phyloP scores from a whole-genome alignment of 2,888 invertebrate genomes.

The Andrena camellia region DNA sequence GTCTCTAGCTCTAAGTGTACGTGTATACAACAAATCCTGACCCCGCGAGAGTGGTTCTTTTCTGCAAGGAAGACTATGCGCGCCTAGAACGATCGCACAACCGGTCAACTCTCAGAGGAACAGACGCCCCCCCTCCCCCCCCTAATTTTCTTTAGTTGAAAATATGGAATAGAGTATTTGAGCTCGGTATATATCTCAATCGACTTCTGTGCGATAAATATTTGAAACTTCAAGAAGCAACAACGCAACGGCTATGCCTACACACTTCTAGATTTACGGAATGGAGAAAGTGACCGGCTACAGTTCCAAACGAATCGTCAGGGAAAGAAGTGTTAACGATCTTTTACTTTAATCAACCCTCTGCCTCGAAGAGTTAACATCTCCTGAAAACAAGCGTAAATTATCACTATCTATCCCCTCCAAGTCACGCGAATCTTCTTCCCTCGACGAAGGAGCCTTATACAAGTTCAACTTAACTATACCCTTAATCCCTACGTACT shows the following conservation, averaged over 20 bases:
- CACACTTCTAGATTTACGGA: background rate
- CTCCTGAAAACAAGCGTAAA: constrained; percentile 30
- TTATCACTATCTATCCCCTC: constrained; percentile 13
- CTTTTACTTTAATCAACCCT: background rate
- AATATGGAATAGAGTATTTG: constrained; percentile 2
- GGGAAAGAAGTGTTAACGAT: background rate
- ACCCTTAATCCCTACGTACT: constrained; percentile 65
- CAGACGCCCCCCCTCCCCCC: too few species aligned
- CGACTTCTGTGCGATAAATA: background rate
- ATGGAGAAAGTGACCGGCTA: background rate
- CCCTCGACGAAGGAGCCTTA: constrained; percentile 29
- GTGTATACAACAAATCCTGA: constrained; percentile 13
- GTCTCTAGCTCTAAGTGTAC: constrained; percentile 1
- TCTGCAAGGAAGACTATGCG: constrained; percentile 38
- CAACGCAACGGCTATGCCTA: background rate
- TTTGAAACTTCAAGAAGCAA: background rate
- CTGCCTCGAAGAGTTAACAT: constrained; percentile 32
- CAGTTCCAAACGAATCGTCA: background rate
- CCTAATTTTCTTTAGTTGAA: background rate
- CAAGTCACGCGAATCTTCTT: constrained; percentile 14
- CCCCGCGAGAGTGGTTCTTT: constrained; percentile 13
- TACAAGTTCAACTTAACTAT: constrained; percentile 39
- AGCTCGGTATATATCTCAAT: background rate
- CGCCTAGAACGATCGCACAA: constrained; percentile 24
- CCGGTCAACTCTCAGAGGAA: constrained; percentile 17